phyloP scores from a whole-genome alignment of 2,113 vertebrate species.

The Motacilla alba region DNA sequence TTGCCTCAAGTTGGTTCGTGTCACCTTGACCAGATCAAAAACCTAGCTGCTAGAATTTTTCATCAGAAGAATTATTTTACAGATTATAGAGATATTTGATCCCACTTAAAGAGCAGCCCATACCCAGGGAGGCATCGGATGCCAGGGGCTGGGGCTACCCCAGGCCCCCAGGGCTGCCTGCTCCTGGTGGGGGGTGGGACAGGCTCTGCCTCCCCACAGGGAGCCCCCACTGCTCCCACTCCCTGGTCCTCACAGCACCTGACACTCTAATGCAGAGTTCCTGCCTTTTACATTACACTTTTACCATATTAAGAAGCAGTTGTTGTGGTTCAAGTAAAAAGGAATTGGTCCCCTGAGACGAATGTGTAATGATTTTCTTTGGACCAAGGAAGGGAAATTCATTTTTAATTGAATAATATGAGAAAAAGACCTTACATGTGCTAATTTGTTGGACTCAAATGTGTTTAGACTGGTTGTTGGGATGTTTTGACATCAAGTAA shows the following conservation, averaged over 20 bases:
- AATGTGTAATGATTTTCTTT: slow-evolving; percentile 45
- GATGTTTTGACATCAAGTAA: neutral
- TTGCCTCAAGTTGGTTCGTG: neutral
- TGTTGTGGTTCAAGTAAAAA: neutral
- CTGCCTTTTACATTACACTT: neutral
- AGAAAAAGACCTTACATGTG: slow-evolving; percentile 3
- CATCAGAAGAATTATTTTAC: neutral
- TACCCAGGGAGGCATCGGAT: rapidly evolving
- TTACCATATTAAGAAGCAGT: slow-evolving; percentile 32
- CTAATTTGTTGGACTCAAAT: slow-evolving; percentile 29
- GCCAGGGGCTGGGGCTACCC: neutral
- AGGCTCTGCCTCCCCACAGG: neutral
- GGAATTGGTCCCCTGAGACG: neutral
- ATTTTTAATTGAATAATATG: slow-evolving; percentile 44
- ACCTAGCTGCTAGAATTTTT: neutral
- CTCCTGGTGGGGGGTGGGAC: neutral
- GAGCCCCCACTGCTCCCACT: neutral
- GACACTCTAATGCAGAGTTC: neutral
- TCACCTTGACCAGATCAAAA: neutral
- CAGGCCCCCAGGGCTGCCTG: rapidly evolving
- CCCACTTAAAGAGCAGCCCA: neutral
- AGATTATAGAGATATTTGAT: neutral
- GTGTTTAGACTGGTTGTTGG: slow-evolving; percentile 22
- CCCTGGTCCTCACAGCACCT: neutral
- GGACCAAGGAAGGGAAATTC: neutral